Evolutionary conservation across 1,140 invertebrate genomes (phyloP).

Genomic region (Adelges cooleyi): DNA sequence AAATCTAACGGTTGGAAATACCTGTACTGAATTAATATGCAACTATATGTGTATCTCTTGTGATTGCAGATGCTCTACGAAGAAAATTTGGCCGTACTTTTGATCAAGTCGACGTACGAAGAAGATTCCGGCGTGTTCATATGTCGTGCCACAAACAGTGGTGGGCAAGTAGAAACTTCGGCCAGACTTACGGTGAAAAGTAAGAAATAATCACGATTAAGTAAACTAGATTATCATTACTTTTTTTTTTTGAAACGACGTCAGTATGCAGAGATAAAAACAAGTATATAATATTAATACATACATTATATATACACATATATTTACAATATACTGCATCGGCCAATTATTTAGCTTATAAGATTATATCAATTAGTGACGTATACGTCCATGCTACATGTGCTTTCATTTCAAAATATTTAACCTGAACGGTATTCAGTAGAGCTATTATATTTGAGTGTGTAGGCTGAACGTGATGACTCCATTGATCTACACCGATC

Average conservation of each 20-base stretch:
- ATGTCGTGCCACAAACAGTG: conserved; percentile 76
- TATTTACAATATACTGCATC: neutral
- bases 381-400: too few relatives aligned
- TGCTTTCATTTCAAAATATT: too few relatives aligned
- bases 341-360: too few relatives aligned
- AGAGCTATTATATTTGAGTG: too few relatives aligned
- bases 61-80: conserved; percentile 87
- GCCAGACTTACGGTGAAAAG: conserved; percentile 92
- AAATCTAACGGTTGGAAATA: too few relatives aligned
- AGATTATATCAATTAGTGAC: too few relatives aligned
- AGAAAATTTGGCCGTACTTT: conserved; percentile 73
- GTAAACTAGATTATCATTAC: neutral
- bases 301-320: neutral
- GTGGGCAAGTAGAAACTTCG: conserved; percentile 81
- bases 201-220: conserved; percentile 65
- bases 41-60: too few relatives aligned
- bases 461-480: too few relatives aligned
- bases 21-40: too few relatives aligned
- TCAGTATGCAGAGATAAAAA: neutral
- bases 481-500: too few relatives aligned
- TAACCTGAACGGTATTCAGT: too few relatives aligned
- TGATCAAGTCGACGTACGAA: conserved; percentile 84
- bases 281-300: neutral
- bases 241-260: neutral
- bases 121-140: conserved; percentile 88